Percentiles rank a stretch among this genome's conserved stretches.
Evolutionary conservation across 2,888 invertebrate species (phyloP).

Genomic region (Sisyra nigra): DNA sequence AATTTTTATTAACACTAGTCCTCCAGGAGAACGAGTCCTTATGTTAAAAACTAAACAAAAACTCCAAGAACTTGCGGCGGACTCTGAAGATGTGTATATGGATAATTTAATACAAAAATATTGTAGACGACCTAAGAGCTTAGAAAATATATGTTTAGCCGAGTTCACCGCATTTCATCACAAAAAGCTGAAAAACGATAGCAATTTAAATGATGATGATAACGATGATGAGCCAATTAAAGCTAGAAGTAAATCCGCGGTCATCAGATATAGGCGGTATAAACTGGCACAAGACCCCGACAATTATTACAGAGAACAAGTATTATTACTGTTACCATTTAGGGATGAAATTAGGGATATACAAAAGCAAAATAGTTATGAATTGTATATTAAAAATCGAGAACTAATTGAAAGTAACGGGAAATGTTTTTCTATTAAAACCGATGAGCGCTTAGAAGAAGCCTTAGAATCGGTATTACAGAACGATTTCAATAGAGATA

Average conservation of each 20-base stretch:
- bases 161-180: conserved; percentile 11
- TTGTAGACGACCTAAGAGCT: background rate
- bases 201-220: background rate
- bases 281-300: no score
- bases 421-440: no score
- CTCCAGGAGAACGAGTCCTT: conserved; percentile 10
- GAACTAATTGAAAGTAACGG: no score
- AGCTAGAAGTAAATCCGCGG: conserved; percentile 9
- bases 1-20: conserved; percentile 13
- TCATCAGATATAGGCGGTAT: conserved; percentile 10
- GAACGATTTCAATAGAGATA: background rate
- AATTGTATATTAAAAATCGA: no score
- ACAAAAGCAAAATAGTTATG: conserved; percentile 10
- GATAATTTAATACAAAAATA: conserved; percentile 9
- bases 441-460: no score
- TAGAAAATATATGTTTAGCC: conserved; percentile 11
- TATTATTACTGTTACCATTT: no score
- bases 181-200: conserved; percentile 3
- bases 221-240: background rate
- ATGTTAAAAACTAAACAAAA: no score
- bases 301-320: no score
- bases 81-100: conserved; percentile 11
- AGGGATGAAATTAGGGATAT: conserved; percentile 10
- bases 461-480: no score
- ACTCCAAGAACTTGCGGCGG: conserved; percentile 7